phyloP scores from a whole-genome alignment of 2,113 vertebrate genomes.

The Poicephalus meyeri region DNA sequence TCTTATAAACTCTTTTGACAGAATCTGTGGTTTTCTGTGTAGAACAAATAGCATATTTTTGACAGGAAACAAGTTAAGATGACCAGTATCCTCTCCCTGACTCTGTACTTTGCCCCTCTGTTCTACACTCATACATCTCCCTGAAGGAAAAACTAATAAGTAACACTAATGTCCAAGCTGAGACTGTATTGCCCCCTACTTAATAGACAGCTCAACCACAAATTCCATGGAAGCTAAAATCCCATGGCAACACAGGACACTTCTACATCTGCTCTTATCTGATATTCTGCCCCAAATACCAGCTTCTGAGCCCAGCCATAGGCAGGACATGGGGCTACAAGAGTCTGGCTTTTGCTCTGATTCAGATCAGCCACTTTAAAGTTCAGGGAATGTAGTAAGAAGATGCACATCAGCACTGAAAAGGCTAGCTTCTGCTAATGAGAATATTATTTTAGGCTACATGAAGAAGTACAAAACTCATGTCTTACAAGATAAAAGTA shows the following conservation, averaged over 20 bases:
- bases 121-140: background rate
- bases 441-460: background rate
- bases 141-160: background rate
- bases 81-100: background rate
- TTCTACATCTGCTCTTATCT: background rate
- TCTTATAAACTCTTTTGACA: background rate
- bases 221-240: background rate
- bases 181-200: background rate
- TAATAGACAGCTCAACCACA: background rate
- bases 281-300: background rate
- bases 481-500: background rate
- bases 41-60: background rate
- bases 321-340: background rate
- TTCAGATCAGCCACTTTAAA: background rate
- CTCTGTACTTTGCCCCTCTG: background rate
- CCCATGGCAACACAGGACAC: background rate
- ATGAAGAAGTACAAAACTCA: background rate
- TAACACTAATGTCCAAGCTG: background rate
- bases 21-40: background rate
- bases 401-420: background rate
- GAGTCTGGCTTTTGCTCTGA: background rate
- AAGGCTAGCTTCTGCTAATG: background rate
- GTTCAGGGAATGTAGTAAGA: background rate
- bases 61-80: background rate
- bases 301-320: background rate